Evolutionary conservation across 1,140 invertebrate species (phyloP).

Genomic region (Drosophila equinoxialis): DNA sequence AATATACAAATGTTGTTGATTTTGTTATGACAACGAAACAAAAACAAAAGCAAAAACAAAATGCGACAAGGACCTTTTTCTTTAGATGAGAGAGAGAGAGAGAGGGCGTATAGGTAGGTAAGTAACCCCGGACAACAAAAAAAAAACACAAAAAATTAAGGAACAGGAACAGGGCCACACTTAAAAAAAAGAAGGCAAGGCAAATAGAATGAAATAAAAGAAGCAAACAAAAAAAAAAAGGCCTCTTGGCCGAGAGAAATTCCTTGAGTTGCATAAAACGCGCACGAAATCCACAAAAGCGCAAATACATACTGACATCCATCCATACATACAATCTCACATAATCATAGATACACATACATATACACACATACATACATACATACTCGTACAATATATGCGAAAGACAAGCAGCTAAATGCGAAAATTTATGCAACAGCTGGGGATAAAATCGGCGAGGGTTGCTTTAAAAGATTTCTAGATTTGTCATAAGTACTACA

Average conservation of each 20-base stretch:
- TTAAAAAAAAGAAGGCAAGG: not conserved
- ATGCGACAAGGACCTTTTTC: not conserved
- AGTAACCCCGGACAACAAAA: slow-evolving; percentile 42
- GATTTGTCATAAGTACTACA: too few relatives aligned
- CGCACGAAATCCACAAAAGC: slow-evolving; percentile 59
- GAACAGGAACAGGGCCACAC: slow-evolving; percentile 12
- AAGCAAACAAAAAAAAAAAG: slow-evolving; percentile 45
- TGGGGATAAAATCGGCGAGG: slow-evolving; percentile 56
- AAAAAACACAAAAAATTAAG: slow-evolving; percentile 11
- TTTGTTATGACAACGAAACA: slow-evolving; percentile 77
- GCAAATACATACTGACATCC: slow-evolving; percentile 34
- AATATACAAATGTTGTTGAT: slow-evolving; percentile 55
- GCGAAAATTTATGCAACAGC: slow-evolving; percentile 78
- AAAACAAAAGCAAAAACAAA: slow-evolving; percentile 36
- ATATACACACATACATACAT: not conserved
- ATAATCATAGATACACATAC: slow-evolving; percentile 9
- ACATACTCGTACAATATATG: slow-evolving; percentile 14
- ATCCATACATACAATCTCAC: slow-evolving; percentile 14
- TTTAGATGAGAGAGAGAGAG: not conserved
- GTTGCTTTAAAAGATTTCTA: not conserved
- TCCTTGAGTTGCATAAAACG: slow-evolving; percentile 72
- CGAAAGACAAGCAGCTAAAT: slow-evolving; percentile 60
- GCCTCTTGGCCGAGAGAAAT: slow-evolving; percentile 51
- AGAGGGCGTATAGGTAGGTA: too few relatives aligned
- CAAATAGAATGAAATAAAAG: slow-evolving; percentile 25